Evolutionary conservation across 2,888 invertebrate species (phyloP), one percentile per base, ranked within the genome.

Genomic region (Tillus elongatus): DNA sequence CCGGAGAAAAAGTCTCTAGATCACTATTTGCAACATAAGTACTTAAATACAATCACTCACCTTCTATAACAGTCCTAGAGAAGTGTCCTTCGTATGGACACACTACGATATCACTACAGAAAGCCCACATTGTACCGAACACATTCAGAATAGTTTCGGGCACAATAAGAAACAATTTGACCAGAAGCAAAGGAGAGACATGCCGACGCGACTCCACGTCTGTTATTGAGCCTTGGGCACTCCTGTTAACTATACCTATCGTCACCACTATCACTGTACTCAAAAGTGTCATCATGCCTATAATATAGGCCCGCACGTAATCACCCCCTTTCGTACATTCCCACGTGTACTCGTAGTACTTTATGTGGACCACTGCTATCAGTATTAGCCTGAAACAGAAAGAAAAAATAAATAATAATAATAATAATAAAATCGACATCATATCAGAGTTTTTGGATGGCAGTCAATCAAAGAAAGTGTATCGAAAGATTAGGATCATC

Each of bases 81-180:
- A 82, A 82, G 47, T 75, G 70, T 54, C 78, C 78, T 32, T 74
- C 73, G 41, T 76, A 74, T 12, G 73, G 72, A 61, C 85, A 84
- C 19, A 76, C 67, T 35, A 84, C 76, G 14, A 75, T 63, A 46
- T 77, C 75, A 15, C 55, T 45, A 53, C 79, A 80, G 56, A 83
- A 81, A 50, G 83, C 78, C 86, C 87, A 87, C 64, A 85, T 73
- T 2, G 87, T 84, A 4, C 88, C 87, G 64, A 88, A 71, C 37
- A 82, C 72, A 54, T 88, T 88, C 69, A 88, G 77, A 2, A 73
- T 74, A 11, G 84, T 71, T 66, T 91, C 90, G 8, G 85, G 82
- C 14, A 88, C 53, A 47, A 86, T 75, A 40, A 90, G 64, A 42
- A 81, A 68, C 46, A 88, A 71, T 63, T 84, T 84, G 51, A 81